phyloP scores from a whole-genome alignment of 1,140 invertebrate genomes.

The Leguminivora glycinivorella region DNA sequence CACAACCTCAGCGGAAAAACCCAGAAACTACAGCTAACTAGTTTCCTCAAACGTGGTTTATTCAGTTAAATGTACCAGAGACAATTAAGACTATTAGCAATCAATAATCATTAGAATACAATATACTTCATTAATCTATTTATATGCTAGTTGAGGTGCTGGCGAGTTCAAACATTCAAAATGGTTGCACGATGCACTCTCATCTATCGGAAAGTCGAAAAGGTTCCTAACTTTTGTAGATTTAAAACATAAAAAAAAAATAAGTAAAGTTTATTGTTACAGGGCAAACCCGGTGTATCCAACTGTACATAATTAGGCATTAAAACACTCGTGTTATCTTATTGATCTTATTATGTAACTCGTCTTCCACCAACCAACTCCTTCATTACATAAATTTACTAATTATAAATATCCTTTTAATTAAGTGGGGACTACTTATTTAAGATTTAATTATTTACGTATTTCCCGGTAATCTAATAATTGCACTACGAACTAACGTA shows the following conservation, averaged over 20 bases:
- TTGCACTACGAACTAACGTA: background rate
- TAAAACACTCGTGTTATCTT: no score
- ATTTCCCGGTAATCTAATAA: background rate
- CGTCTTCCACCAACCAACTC: no score
- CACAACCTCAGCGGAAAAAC: background rate
- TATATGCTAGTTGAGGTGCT: background rate
- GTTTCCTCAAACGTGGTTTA: background rate
- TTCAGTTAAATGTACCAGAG: background rate
- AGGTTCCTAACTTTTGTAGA: no score
- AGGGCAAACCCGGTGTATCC: no score
- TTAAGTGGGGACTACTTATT: background rate
- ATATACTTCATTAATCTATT: background rate
- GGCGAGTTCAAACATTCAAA: background rate
- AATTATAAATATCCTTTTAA: no score
- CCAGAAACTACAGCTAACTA: background rate
- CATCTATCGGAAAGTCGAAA: no score
- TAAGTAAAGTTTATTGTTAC: no score
- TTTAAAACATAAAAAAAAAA: no score
- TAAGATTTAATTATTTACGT: background rate
- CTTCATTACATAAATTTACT: no score
- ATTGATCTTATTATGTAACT: no score
- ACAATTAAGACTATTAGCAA: background rate
- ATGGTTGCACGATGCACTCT: no score
- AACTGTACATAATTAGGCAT: no score
- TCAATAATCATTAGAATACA: slow-evolving; percentile 7